Percentiles rank a stretch among this genome's conserved stretches.
phyloP scores from a whole-genome alignment of 2,888 invertebrate species.

The Corythucha ciliata region DNA sequence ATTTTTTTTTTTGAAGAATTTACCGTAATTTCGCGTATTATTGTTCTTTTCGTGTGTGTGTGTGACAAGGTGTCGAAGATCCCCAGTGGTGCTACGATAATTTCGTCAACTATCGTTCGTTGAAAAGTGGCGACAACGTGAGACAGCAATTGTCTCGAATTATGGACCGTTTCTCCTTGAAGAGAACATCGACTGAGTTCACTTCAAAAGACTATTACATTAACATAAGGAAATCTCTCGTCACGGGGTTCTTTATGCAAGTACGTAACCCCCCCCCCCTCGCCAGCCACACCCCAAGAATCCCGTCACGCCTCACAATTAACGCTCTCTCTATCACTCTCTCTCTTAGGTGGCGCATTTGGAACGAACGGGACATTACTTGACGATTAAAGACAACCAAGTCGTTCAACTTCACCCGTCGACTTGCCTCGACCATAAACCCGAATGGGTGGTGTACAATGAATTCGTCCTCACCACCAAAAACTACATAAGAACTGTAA shows the following conservation, averaged over 20 bases:
- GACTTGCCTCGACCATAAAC: constrained; percentile 97
- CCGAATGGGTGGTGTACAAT: constrained; percentile 99
- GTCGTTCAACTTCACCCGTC: constrained; percentile 98
- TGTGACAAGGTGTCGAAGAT: constrained; percentile 82
- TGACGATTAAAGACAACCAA: constrained; percentile 99
- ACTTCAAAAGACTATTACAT: constrained; percentile 98
- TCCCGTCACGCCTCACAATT: too few species aligned
- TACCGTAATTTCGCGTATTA: constrained; percentile 2
- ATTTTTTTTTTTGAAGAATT: not conserved
- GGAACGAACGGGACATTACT: constrained; percentile 94
- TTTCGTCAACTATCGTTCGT: constrained; percentile 95
- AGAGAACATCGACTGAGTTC: constrained; percentile 94
- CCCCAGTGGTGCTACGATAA: constrained; percentile 99
- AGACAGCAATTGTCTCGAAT: constrained; percentile 92
- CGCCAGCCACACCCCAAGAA: not conserved
- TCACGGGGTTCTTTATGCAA: constrained; percentile 99
- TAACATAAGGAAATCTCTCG: constrained; percentile 95
- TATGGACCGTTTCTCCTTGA: constrained; percentile 94
- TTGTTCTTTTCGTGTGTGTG: not conserved
- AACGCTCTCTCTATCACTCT: too few species aligned
- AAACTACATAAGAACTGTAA: constrained; percentile 98
- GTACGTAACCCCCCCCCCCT: constrained; percentile 44
- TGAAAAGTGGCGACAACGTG: constrained; percentile 98
- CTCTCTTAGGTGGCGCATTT: constrained; percentile 76
- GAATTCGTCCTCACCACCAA: constrained; percentile 99